Base-by-base conservation (phyloP, 37 sponge, comb jelly and placozoan species). In the Spongia lamella region DNA sequence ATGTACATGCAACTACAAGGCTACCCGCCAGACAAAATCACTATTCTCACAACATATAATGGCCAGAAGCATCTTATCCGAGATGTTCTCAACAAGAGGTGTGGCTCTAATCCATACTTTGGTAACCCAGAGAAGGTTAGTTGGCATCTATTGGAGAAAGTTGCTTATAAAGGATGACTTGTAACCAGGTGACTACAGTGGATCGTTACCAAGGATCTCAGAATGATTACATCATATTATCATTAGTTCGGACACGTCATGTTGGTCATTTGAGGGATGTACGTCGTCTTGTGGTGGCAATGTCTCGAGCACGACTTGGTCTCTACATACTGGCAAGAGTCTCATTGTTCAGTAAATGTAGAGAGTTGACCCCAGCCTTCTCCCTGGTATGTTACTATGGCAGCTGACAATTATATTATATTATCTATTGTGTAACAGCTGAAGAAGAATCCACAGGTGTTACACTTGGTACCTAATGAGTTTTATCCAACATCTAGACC, bases 41-140 rank as follows among this genome's bases (percentile, higher is more conserved):
- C 99, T 39, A 98, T 98, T n/a, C 89, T 98, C 61, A 98, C 96
- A 54, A 98, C 99, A 37, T 98, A 98, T 82, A 98, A 98, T 84
- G 99, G 99, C 15, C 99, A 98, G 89, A 98, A 98, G 68, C 99
- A 98, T 73, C 82, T 98, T 31, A 94, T 98, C 38, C 51, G 99
- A 56, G 99, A 98, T 70, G 93, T 98, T 2, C 86, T 98, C 30
- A 59, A 84, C 58, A 81, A 86, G 86, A 53, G 99, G 14, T 98
- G 99, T 90, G 95, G 90, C 11, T 70, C 75, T 14, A 98, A 98
- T 65, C 95, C 99, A 15, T 89, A 89, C 21, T 95, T 98, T 85
- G 99, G 99, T 0, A 57, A 90, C 22, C 99, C 99, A 50, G 83
- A 83, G 35, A 79, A 82, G 75, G 89, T 88, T 38, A 9, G 69